Evolutionary conservation across 2,797 vertebrate species (phyloP), one percentile per base, ranked within the genome.

Genomic region (Netta rufina): DNA sequence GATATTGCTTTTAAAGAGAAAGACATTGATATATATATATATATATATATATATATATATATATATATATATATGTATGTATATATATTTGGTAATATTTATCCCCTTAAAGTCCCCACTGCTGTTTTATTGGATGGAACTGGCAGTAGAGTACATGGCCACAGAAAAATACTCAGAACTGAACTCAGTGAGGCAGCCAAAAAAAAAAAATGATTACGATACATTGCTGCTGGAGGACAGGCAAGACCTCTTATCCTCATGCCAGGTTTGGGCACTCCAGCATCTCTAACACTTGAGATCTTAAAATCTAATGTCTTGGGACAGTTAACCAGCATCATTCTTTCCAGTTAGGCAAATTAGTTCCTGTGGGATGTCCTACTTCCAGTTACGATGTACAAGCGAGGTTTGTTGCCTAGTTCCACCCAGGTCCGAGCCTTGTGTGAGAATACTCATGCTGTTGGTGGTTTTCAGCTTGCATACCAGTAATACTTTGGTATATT

Each of bases 121-220:
- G 8, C 30, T 72, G 25, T 67, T 95, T 92, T 89, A 89, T 16
- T 91, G 65, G 36, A 64, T 2, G 5, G 66, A 77, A 33, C 53
- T 84, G 57, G 53, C 91, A 53, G 47, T 45, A 76, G 89, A 84
- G 21, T 24, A 16, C 2, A 1, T 5, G 70, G 78, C 18, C 38
- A 36, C 65, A 89, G 75, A 94, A 51, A 88, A 6, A 25, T 86
- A 22, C 16, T 92, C 33, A 39, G 41, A 73, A 19, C 47, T 86
- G 67, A 84, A 24, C 32, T 64, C 57, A 0, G 1, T 33, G 33
- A 33, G 32, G 64, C 3, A 32, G 45, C 24, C 69, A 67, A 84
- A 69, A 60, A 62, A 79, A 47, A 36, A 49, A 13, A 25, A 49
- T 43, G 11, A 30, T 47, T 80, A 53, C 21, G 39, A 67, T 79